These are phyloP conservation scores for Pyrochroa serraticornis DNA, from an alignment of 2,888 invertebrate species.

Conservation along the genomic window DNA sequence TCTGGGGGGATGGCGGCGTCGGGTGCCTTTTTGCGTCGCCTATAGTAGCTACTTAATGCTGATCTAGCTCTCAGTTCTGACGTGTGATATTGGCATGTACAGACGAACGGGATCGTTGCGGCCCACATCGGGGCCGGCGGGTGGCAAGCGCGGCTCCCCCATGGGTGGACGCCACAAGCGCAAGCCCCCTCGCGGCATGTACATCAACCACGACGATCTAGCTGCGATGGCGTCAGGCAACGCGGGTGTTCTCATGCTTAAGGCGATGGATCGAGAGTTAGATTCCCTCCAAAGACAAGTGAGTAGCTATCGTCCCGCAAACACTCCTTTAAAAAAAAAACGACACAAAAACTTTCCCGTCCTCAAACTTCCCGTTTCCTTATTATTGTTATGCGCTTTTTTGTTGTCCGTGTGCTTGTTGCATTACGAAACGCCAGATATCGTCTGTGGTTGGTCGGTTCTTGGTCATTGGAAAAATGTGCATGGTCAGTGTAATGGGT, in stretches of 20 bases:
- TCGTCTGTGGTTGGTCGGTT: slow-evolving; percentile 22
- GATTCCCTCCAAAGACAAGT: slow-evolving; percentile 95
- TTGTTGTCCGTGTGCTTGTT: slow-evolving; percentile 10
- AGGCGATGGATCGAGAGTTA: slow-evolving; percentile 92
- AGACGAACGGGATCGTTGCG: slow-evolving; percentile 83
- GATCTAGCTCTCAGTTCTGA: not conserved
- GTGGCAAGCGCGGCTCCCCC: slow-evolving; percentile 63
- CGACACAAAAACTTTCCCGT: slow-evolving; percentile 8
- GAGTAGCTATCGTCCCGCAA: slow-evolving; percentile 60
- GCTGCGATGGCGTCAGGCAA: slow-evolving; percentile 81
- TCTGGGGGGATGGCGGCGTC: no score
- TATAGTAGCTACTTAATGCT: no score
- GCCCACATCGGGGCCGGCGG: slow-evolving; percentile 75
- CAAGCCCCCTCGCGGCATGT: slow-evolving; percentile 95
- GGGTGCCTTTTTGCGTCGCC: no score
- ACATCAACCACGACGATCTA: slow-evolving; percentile 96
- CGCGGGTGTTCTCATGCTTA: slow-evolving; percentile 84
- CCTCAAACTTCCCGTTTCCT: not conserved
- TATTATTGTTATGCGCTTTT: slow-evolving; percentile 9
- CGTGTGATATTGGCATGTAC: slow-evolving; percentile 39
- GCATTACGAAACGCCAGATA: slow-evolving; percentile 19
- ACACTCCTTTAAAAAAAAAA: slow-evolving; percentile 28
- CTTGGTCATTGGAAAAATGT: not conserved
- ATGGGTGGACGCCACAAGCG: slow-evolving; percentile 68
- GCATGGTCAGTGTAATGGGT: slow-evolving; percentile 16